Evolutionary conservation across 1,140 invertebrate genomes (phyloP).

Genomic region (Goniozus legneri): DNA sequence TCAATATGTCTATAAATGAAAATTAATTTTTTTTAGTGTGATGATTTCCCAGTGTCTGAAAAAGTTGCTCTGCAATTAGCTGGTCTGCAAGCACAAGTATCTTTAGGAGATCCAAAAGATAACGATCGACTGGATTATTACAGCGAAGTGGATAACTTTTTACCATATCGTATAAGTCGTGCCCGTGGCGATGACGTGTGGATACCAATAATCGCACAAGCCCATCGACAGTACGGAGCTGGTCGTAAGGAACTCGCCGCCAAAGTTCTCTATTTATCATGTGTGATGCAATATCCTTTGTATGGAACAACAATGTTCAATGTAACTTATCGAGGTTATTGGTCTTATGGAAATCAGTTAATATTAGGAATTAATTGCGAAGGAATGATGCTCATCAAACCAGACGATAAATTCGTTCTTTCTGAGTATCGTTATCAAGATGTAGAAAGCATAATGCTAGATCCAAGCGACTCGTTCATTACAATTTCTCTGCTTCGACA

Average conservation of each 20-base stretch:
- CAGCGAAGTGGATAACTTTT: conserved; percentile 73
- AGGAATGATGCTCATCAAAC: conserved; percentile 83
- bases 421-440: conserved; percentile 86
- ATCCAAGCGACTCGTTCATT: conserved; percentile 88
- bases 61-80: conserved; percentile 91
- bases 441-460: conserved; percentile 86
- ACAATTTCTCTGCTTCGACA: conserved; percentile 73
- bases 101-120: conserved; percentile 80
- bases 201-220: conserved; percentile 83
- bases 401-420: conserved; percentile 84
- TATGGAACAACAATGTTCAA: conserved; percentile 93
- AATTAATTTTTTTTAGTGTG: conserved; percentile 66
- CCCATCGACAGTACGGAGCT: conserved; percentile 84
- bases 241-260: conserved; percentile 87
- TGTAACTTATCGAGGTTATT: conserved; percentile 87
- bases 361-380: conserved; percentile 89
- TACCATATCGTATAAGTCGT: conserved; percentile 74
- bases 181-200: conserved; percentile 74
- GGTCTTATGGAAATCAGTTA: conserved; percentile 74
- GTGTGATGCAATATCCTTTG: conserved; percentile 95
- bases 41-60: conserved; percentile 92
- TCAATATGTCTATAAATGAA: too few species aligned
- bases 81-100: conserved; percentile 90
- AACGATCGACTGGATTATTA: conserved; percentile 71
- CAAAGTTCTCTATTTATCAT: conserved; percentile 90